Evolutionary conservation across 2,888 invertebrate species (phyloP), one percentile per base, ranked within the genome.

Genomic region (Carcina quercana): DNA sequence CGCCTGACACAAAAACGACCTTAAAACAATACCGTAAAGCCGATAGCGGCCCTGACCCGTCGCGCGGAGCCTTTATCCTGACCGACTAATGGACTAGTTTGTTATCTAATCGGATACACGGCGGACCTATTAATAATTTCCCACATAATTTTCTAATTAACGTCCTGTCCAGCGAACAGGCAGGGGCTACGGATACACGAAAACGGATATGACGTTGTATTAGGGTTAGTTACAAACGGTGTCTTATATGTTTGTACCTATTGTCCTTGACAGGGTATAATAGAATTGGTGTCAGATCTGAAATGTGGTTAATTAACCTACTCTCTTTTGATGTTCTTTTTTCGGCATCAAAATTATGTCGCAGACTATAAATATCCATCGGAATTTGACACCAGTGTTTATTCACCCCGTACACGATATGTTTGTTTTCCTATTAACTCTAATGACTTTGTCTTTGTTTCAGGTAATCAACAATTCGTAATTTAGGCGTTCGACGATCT

Each of bases 61-160:
- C 27, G 37, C 45, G 36, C 42, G 37, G 47, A 52, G 50, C 50
- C 63, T 59, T 61, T 68, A 67, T 67, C 71, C 71, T 62, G 62
- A 60, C 62, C 66, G 57, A 64, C 75, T 78, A 79, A 80, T 79
- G 75, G 75, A 78, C 79, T 79, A 80, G 76, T 80, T 79, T 79
- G 79, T 79, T 80, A 80, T 80, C 79, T 82, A 80, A 80, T 80
- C 79, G 75, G 67, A 51, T 71, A 78, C 75, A 75, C 71, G 59
- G 69, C 62, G 59, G 65, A 69, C 74, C 75, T 78, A 79, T 80
- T 79, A 78, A 79, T 79, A 78, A 78, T 79, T 80, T 79, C 74
- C 69, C 70, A 75, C 75, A 74, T 76, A 71, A 76, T 78, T 79
- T 78, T 76, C 73, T 78, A 78, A 78, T 78, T 78, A 80, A 71